Evolutionary conservation across 2,113 vertebrate genomes (phyloP), one percentile per base, ranked within the genome.

Genomic region (Amblyopsis rosae): DNA sequence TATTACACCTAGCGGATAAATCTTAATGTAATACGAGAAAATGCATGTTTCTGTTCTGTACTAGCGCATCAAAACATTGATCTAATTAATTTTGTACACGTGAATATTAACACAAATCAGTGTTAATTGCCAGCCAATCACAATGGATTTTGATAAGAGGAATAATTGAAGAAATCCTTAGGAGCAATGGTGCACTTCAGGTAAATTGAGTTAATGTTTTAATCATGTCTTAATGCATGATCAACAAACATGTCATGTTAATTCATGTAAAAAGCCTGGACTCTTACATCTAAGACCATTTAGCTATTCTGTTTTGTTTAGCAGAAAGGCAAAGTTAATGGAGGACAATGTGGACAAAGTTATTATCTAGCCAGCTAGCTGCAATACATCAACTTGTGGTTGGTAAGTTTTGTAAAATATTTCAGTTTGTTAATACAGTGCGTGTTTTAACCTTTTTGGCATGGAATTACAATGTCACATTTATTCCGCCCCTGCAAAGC

Each of bases 141-240:
- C 62, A 88, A 54, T 89, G 87, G 88, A 87, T 86, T 86, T 88
- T 89, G 80, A 86, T 88, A 76, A 82, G 88, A 87, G 67, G 85
- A 84, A 82, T 79, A 67, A 59, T 79, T 70, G 81, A 84, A 67
- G 82, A 85, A 70, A 82, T 82, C 80, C 33, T 75, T 70, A 87
- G 87, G 82, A 89, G 85, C 86, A 61, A 46, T 84, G 73, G 12
- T 67, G 84, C 60, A 54, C 73, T 66, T 17, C 80, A 91, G 89
- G 89, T 91, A 91, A 90, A 79, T 84, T 60, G 74, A 76, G 67
- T 75, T 62, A 83, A 68, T 65, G 32, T 12, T 32, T 58, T 12
- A 58, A 58, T 54, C 12, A 26, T 57, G 10, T 58, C 32, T 26
- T 58, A 58, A 33, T 58, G 55, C 55, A 57, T 57, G 56, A 16